Conservation (phyloP, 2,888 invertebrate species). For the Monoplex corrugatus region DNA sequence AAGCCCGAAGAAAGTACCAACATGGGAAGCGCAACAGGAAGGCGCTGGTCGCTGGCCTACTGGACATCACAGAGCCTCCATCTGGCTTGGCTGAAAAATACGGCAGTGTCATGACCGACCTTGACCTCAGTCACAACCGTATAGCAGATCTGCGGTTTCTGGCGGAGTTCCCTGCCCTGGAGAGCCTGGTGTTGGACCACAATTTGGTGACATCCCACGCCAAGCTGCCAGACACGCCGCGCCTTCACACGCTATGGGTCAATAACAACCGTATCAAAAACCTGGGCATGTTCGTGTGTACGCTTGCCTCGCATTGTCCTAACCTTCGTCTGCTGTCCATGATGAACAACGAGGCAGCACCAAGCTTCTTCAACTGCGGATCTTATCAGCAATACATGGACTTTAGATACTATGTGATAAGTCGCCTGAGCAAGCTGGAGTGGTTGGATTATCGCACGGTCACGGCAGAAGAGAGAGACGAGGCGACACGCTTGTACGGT, state of each 20-base stretch:
- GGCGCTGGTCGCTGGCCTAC: constrained; percentile 65
- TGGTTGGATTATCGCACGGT: constrained; percentile 88
- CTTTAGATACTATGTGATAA: constrained; percentile 89
- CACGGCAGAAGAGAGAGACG: constrained; percentile 85
- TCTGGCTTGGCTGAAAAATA: constrained; percentile 63
- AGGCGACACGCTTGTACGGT: constrained; percentile 74
- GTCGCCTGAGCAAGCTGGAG: constrained; percentile 87
- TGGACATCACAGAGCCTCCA: constrained; percentile 70
- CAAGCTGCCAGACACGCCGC: constrained; percentile 87
- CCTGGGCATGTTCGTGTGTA: constrained; percentile 83
- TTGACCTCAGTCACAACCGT: constrained; percentile 75
- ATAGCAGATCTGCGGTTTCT: constrained; percentile 85
- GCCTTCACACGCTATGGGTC: constrained; percentile 89
- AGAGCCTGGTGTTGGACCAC: constrained; percentile 90
- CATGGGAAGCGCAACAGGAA: too few relatives aligned
- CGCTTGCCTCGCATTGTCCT: constrained; percentile 80
- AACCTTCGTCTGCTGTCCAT: constrained; percentile 89
- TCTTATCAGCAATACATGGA: constrained; percentile 89
- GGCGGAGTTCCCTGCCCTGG: constrained; percentile 88
- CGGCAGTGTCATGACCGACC: constrained; percentile 66
- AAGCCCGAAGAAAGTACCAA: too few relatives aligned
- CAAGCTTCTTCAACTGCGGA: constrained; percentile 89
- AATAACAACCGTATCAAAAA: constrained; percentile 85
- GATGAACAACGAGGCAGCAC: constrained; percentile 93
- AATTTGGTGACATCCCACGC: constrained; percentile 89